These are phyloP conservation scores for Dryadula phaetusa DNA, from an alignment of 2,888 invertebrate genomes.

Conservation along the genomic window DNA sequence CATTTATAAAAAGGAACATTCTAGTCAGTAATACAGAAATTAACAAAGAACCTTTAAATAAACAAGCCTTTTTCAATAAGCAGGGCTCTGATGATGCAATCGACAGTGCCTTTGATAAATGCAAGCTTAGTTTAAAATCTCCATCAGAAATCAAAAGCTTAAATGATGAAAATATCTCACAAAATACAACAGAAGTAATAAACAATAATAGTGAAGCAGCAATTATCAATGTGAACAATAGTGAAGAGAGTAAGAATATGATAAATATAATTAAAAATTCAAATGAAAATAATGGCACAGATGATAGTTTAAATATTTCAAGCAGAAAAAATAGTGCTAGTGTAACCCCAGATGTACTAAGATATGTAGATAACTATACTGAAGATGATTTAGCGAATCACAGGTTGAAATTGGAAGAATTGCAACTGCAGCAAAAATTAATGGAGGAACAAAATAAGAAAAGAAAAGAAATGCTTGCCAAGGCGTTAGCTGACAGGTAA, in stretches of 20 bases:
- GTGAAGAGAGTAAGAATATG: slow-evolving; percentile 52
- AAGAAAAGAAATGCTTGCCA: slow-evolving; percentile 88
- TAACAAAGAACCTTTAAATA: slow-evolving; percentile 56
- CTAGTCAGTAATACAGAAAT: slow-evolving; percentile 58
- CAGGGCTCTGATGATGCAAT: slow-evolving; percentile 65
- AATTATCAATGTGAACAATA: slow-evolving; percentile 12
- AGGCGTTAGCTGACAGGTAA: slow-evolving; percentile 89
- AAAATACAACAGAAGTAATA: slow-evolving; percentile 18
- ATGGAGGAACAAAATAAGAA: slow-evolving; percentile 92
- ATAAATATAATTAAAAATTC: slow-evolving; percentile 32
- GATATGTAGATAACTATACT: slow-evolving; percentile 65
- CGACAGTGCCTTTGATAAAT: slow-evolving; percentile 72
- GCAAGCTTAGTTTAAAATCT: slow-evolving; percentile 68
- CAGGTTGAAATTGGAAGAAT: slow-evolving; percentile 85
- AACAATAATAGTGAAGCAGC: slow-evolving; percentile 22
- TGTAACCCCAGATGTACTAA: slow-evolving; percentile 64
- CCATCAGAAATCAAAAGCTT: slow-evolving; percentile 48
- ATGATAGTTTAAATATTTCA: slow-evolving; percentile 34
- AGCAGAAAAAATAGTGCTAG: slow-evolving; percentile 54
- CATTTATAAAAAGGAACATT: slow-evolving; percentile 52
- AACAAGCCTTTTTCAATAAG: slow-evolving; percentile 55
- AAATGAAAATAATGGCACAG: slow-evolving; percentile 25
- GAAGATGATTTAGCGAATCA: slow-evolving; percentile 72
- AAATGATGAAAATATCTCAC: slow-evolving; percentile 47
- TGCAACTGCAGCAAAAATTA: slow-evolving; percentile 88